Evolutionary conservation across 2,113 vertebrate genomes (phyloP).

Genomic region (Ginglymostoma cirratum): DNA sequence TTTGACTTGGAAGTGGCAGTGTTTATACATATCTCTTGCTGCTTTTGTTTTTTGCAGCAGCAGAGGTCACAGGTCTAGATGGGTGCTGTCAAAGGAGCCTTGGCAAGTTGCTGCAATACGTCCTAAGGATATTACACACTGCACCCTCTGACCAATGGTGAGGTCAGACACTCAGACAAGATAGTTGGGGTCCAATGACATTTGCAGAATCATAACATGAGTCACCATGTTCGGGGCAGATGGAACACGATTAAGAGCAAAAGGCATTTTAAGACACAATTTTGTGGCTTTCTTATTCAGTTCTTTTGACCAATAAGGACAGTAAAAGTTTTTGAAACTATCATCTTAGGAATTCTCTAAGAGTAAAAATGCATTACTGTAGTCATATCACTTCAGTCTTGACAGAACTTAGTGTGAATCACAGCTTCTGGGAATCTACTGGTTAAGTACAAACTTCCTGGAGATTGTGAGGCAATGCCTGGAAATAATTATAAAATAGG

Average conservation of each 20-base stretch:
- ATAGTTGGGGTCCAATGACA: not conserved
- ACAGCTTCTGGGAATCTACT: conserved; percentile 25
- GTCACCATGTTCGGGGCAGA: not conserved
- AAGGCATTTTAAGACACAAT: not conserved
- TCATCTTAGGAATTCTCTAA: not conserved
- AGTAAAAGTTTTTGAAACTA: not conserved
- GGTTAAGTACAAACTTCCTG: not conserved
- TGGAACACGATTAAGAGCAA: not conserved
- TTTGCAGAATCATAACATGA: not conserved
- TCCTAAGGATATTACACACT: not conserved
- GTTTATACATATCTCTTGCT: not conserved
- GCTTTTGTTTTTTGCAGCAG: not conserved
- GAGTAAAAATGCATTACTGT: not conserved
- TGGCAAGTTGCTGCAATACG: not conserved
- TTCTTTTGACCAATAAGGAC: not conserved
- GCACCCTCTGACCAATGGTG: not conserved
- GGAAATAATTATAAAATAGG: conserved; percentile 4
- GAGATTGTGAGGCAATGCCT: not conserved
- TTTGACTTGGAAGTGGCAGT: not conserved
- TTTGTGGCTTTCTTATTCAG: not conserved
- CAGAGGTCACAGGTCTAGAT: not conserved
- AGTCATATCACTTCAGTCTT: not conserved
- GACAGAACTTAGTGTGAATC: not conserved
- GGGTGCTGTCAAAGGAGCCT: not conserved
- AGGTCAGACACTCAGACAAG: not conserved